Evolutionary conservation across 2,113 vertebrate genomes (phyloP).

Genomic region (Ascaphus truei): DNA sequence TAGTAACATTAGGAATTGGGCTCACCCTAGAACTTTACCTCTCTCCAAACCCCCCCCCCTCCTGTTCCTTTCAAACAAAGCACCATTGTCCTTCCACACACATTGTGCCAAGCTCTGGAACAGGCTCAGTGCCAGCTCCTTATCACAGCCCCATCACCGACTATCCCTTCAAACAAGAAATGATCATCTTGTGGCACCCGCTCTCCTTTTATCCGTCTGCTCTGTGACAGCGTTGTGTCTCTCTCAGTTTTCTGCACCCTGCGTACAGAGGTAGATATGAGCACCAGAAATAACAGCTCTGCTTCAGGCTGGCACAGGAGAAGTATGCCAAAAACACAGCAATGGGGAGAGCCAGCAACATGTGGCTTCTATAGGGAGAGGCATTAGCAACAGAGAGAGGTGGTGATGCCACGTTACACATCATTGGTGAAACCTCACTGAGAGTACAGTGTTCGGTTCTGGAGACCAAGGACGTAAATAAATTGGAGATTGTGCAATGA

Average conservation of each 20-base stretch:
- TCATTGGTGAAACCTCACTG: too few relatives aligned
- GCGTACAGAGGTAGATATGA: background rate
- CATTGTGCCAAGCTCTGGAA: background rate
- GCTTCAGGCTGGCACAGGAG: background rate
- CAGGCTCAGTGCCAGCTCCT: background rate
- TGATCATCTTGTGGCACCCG: background rate
- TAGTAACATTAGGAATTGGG: too few relatives aligned
- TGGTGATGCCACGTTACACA: too few relatives aligned
- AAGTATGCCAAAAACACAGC: too few relatives aligned
- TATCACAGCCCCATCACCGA: background rate
- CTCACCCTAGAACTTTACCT: too few relatives aligned
- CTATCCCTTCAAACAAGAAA: background rate
- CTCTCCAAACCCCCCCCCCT: too few relatives aligned
- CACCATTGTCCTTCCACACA: background rate
- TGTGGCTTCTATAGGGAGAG: too few relatives aligned
- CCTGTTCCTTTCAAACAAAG: background rate
- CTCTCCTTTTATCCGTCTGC: background rate
- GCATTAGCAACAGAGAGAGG: too few relatives aligned
- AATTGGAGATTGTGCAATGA: too few relatives aligned
- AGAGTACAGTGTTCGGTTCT: too few relatives aligned
- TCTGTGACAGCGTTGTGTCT: conserved; percentile 13
- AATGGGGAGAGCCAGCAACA: too few relatives aligned
- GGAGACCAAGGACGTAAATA: too few relatives aligned
- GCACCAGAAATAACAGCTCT: background rate
- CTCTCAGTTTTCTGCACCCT: conserved; percentile 8